Percentiles rank a stretch among this genome's conserved stretches.
phyloP scores from a whole-genome alignment of 2,113 vertebrate genomes.

The Dolichotis patagonum region DNA sequence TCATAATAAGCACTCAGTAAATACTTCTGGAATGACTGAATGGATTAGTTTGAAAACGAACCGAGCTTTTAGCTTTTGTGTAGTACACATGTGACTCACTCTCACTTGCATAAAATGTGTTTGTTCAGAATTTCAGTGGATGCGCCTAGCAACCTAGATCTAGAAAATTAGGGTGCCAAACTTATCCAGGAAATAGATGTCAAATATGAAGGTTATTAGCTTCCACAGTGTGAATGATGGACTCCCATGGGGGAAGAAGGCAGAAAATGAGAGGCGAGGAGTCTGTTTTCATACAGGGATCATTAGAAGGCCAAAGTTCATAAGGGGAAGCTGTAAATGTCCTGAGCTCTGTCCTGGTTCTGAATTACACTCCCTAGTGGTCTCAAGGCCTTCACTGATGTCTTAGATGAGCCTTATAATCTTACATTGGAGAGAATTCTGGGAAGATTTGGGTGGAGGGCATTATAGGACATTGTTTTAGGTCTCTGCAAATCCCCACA shows the following conservation, averaged over 20 bases:
- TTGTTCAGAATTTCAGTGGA: constrained; percentile 13
- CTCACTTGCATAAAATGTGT: not conserved
- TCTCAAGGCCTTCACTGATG: constrained; percentile 52
- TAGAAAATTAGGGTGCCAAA: not conserved
- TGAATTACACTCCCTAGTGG: constrained; percentile 47
- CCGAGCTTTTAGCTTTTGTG: not conserved
- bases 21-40: not conserved
- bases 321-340: constrained; percentile 41
- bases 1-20: not conserved
- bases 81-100: not conserved
- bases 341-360: constrained; percentile 23
- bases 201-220: not conserved
- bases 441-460: not conserved
- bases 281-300: not conserved
- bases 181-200: not conserved
- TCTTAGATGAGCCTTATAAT: constrained; percentile 60
- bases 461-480: constrained; percentile 9
- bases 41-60: not conserved
- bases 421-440: constrained; percentile 40
- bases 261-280: not conserved
- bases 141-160: not conserved
- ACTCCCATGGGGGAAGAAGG: no score
- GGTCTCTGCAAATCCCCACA: not conserved
- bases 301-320: constrained; percentile 36
- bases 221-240: not conserved